Base-by-base conservation (phyloP, 2,113 vertebrate species). In the Cyprinodon variegatus region DNA sequence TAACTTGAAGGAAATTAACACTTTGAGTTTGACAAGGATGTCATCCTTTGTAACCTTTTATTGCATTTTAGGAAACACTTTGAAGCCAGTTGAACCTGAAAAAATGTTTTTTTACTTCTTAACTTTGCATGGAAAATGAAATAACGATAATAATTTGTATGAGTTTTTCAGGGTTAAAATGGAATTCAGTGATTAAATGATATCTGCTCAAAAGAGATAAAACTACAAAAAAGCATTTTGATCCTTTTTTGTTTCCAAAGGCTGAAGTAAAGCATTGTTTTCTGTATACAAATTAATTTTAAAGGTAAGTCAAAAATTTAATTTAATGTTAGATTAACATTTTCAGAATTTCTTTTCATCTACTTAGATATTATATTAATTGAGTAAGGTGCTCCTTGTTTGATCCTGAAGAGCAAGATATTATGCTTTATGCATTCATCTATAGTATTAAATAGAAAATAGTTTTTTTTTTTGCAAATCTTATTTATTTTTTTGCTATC, bases 1-100 rank as follows among this genome's bases (percentile, higher is more conserved):
- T 46, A 38, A 29, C 46, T 74, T 57, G 29, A 70, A 65, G 12
- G 15, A 77, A 74, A 67, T 64, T 3, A 57, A 77, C 48, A 29
- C 29, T 29, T 29, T 29, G 29, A 29, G 29, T 29, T 29, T 29
- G 29, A 29, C 29, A 29, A 29, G 29, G 1, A 29, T 29, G 29
- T 29, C 29, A 29, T 29, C 29, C 29, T 29, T 29, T 29, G 29
- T 29, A 29, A 29, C 29, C 1, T 29, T 29, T 29, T 1, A 29
- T 29, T 29, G 29, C 9, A 2, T 65, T 22, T 43, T 61, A 17
- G 29, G 0, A 36, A 36, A 61, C 36, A 38, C 14, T 61, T 37
- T 1, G 14, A 37, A 37, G 5, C 61, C 4, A 61, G 13, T 61
- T 61, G 13, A 57, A 13, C 22, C 1, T 37, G 13, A 12, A 61